These are phyloP conservation scores for Girardia tigrina DNA, from an alignment of 2,888 invertebrate genomes.

Conservation along the genomic window DNA sequence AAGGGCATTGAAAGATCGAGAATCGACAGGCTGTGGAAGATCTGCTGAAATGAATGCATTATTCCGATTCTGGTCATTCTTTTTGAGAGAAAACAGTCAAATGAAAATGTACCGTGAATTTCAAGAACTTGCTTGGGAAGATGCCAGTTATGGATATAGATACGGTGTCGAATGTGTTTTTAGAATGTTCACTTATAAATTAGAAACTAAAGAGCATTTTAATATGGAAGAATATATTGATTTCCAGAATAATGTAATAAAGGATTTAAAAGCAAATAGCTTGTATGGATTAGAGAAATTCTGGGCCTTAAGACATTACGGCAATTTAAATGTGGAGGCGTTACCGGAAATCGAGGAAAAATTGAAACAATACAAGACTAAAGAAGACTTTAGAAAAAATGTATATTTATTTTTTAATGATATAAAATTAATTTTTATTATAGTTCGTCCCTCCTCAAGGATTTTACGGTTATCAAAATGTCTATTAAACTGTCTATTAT, in stretches of 20 bases:
- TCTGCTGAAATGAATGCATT: conserved; percentile 98
- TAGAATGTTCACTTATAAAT: conserved; percentile 89
- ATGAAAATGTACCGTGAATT: conserved; percentile 95
- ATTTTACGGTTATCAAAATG: background rate
- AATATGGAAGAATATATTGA: background rate
- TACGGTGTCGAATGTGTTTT: conserved; percentile 62
- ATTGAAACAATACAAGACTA: conserved; percentile 50
- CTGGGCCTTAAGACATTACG: conserved; percentile 94
- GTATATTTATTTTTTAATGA: too few species aligned
- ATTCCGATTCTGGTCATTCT: conserved; percentile 98
- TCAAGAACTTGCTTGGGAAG: conserved; percentile 72
- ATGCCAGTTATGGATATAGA: conserved; percentile 74
- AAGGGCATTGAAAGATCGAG: background rate
- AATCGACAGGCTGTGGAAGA: background rate
- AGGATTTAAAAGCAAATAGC: conserved; percentile 77
- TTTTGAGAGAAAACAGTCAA: conserved; percentile 91
- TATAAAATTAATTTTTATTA: too few species aligned
- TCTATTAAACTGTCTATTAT: background rate
- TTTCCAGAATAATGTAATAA: conserved; percentile 63
- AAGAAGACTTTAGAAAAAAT: conserved; percentile 37
- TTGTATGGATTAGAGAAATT: conserved; percentile 94
- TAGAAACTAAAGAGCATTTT: conserved; percentile 64
- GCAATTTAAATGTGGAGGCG: background rate
- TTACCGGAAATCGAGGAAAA: conserved; percentile 39
- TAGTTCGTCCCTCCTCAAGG: background rate